Percentiles rank a stretch among this genome's conserved stretches.
These are phyloP conservation scores for Suricata suricatta DNA, from an alignment of 2,113 vertebrate species.

Conservation along the genomic window DNA sequence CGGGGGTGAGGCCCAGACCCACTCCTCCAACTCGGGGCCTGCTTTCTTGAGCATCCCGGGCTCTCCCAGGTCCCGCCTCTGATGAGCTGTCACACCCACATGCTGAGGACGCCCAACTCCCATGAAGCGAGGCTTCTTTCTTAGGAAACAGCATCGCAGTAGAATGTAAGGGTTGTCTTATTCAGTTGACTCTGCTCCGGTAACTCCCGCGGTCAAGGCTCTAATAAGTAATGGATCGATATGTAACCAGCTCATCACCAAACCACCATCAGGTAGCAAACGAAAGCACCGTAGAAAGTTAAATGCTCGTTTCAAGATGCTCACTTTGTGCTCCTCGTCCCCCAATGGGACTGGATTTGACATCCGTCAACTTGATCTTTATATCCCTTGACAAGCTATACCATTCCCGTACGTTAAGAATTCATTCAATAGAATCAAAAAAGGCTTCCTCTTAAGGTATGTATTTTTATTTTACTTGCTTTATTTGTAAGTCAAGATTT, in stretches of 20 bases:
- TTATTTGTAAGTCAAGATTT: neutral
- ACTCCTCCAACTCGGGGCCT: neutral
- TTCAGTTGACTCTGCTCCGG: neutral
- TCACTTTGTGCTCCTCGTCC: accelerated
- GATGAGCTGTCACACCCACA: accelerated
- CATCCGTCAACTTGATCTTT: neutral
- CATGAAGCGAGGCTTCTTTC: neutral
- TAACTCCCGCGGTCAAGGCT: neutral
- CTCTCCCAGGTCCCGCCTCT: accelerated
- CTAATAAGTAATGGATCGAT: neutral
- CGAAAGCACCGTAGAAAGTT: too few relatives aligned
- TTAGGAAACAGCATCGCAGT: neutral
- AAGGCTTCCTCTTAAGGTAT: neutral
- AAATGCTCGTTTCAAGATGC: accelerated
- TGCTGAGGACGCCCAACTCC: accelerated
- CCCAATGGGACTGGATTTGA: accelerated
- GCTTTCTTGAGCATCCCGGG: neutral
- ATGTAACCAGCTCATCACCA: neutral
- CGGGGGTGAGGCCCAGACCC: accelerated
- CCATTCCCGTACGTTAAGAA: neutral
- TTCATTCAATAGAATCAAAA: neutral
- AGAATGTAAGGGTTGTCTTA: neutral
- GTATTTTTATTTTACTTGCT: neutral
- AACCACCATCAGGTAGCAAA: neutral
- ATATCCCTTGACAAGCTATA: neutral